Base-by-base conservation (phyloP, 2,888 invertebrate species). In the Physocephala rufipes region DNA sequence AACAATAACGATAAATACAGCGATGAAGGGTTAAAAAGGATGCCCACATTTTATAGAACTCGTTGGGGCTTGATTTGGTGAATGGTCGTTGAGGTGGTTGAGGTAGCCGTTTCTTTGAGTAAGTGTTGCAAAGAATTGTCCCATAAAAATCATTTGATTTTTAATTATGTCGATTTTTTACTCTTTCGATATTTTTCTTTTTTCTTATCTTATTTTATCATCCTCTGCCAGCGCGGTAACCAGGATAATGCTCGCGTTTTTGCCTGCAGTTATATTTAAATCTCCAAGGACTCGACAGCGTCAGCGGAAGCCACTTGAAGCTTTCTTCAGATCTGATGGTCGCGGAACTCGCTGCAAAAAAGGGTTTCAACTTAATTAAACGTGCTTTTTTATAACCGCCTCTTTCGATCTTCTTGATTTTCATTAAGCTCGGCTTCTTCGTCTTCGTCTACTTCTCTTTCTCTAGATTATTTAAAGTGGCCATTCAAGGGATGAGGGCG, bases 311-410 rank as follows among this genome's bases (percentile, higher is more conserved):
- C 74, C 75, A 75, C 73, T 76, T 76, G 75, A 68, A 72, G 70
- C 71, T 68, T 68, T 62, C 68, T 68, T 68, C 62, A 68, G 53
- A 24, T 61, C 62, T n/a, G n/a, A n/a, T n/a, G n/a, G 68, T 62
- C 61, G 68, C 68, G 36, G 49, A 7, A 9, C 36, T 36, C 36
- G 36, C n/a, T 43, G 47, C 36, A 21, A 61, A 66, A 73, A 73
- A 73, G 71, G 73, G 71, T 75, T 76, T 77, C 76, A 75, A 75
- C 75, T 76, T 77, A 77, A 77, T 77, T 77, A 77, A 76, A 75
- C 74, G 63, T 69, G 36, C 69, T 71, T 64, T 71, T 73, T 64
- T 64, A 16, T 15, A 16, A 65, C 21, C 21, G 28, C 16, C 26
- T 51, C 2, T 36, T 36, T 36, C 36, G 36, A 36, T 36, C 9